Conservation (phyloP, 2,113 vertebrate species). For the Takifugu flavidus region DNA sequence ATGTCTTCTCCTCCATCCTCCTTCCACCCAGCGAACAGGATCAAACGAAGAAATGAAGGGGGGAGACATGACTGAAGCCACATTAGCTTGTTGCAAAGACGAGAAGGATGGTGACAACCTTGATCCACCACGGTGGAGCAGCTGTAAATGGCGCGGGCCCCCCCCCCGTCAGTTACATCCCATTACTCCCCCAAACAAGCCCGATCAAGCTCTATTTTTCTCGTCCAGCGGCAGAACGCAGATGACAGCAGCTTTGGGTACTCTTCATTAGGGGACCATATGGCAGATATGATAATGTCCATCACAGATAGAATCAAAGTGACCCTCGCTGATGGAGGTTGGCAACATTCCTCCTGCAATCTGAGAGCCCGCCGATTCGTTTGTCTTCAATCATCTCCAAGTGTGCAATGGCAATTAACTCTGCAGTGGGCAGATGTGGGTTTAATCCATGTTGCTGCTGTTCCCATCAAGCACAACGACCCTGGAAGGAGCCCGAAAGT, state of each 20-base stretch:
- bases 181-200: constrained; percentile 64
- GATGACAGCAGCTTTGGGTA: constrained; percentile 51
- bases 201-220: constrained; percentile 58
- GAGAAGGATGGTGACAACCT: constrained; percentile 39
- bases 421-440: constrained; percentile 25
- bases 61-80: constrained; percentile 39
- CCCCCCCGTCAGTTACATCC: constrained; percentile 44
- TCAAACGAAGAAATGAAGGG: constrained; percentile 51
- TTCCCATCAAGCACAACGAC: not conserved
- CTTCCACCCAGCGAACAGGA: constrained; percentile 24
- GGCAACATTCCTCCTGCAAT: constrained; percentile 32
- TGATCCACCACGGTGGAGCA: constrained; percentile 56
- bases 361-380: constrained; percentile 11
- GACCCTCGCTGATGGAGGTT: constrained; percentile 57
- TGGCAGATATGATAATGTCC: constrained; percentile 57
- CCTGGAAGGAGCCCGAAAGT: constrained; percentile 12
- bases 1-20: constrained; percentile 35
- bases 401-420: constrained; percentile 19
- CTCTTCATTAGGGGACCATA: constrained; percentile 64
- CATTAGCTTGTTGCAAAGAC: constrained; percentile 50
- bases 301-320: constrained; percentile 52
- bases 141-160: constrained; percentile 42
- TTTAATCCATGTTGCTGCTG: constrained; percentile 21
- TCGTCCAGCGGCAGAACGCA: constrained; percentile 29
- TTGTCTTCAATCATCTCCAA: constrained; percentile 33